These are phyloP conservation scores for Paramormyrops kingsleyae DNA, from an alignment of 2,113 vertebrate species.

Conservation along the genomic window DNA sequence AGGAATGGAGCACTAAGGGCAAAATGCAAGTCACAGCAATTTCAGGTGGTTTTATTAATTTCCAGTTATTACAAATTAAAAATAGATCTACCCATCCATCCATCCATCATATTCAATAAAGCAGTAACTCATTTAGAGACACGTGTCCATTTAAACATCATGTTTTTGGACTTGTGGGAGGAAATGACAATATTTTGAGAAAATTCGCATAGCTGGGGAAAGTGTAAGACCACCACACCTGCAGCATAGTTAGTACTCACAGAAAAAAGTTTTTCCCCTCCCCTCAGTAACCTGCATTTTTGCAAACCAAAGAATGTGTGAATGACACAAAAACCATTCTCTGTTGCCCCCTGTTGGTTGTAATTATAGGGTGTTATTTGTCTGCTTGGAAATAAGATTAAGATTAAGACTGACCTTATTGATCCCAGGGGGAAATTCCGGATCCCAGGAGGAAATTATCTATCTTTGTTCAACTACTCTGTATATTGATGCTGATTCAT, in stretches of 20 bases:
- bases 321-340: not conserved
- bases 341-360: not conserved
- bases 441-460: not conserved
- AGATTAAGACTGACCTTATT: not conserved
- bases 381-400: not conserved
- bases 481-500: not conserved
- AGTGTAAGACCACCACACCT: not conserved
- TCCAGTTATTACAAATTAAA: not conserved
- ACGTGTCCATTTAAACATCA: not conserved
- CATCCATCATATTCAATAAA: not conserved
- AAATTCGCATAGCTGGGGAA: not conserved
- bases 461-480: not conserved
- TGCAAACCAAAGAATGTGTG: not conserved
- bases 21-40: not conserved
- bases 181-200: not conserved
- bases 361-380: not conserved
- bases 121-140: not conserved
- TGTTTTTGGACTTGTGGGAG: not conserved
- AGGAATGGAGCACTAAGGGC: not conserved
- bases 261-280: not conserved
- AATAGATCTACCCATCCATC: not conserved
- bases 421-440: not conserved
- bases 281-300: not conserved
- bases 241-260: not conserved
- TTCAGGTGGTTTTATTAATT: not conserved